Percentiles rank a stretch among this genome's conserved stretches.
Evolutionary conservation across 1,140 invertebrate species (phyloP).

Genomic region (Orchestia grillus): DNA sequence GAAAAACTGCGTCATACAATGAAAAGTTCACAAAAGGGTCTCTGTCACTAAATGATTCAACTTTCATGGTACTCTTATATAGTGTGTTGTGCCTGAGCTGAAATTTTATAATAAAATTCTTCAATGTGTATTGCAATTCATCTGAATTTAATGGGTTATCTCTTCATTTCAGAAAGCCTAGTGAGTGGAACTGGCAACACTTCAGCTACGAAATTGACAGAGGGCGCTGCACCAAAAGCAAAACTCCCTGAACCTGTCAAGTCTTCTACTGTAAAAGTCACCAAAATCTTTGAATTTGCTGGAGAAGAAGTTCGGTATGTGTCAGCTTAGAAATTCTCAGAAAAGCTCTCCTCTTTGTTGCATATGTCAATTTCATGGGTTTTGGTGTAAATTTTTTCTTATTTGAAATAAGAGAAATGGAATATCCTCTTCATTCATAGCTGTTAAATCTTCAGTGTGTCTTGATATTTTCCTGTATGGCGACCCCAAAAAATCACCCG

Average conservation of each 20-base stretch:
- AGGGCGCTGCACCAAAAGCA: neutral
- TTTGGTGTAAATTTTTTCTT: too few species aligned
- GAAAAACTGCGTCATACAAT: too few species aligned
- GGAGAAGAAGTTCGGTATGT: constrained; percentile 67
- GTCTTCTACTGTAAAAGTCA: constrained; percentile 62
- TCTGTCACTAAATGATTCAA: too few species aligned
- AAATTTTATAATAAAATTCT: too few species aligned
- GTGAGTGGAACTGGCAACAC: neutral
- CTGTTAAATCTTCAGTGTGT: too few species aligned
- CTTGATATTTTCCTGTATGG: too few species aligned
- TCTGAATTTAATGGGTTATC: neutral
- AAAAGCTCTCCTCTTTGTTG: neutral
- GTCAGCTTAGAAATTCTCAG: neutral
- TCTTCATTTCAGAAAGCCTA: neutral
- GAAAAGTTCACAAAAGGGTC: too few species aligned
- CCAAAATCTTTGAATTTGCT: constrained; percentile 66
- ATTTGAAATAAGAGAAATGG: too few species aligned
- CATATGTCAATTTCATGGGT: neutral
- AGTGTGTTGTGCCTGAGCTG: neutral
- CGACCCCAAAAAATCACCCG: too few species aligned
- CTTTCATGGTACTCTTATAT: neutral
- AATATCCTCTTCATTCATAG: too few species aligned
- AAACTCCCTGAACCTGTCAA: neutral
- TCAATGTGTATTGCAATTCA: too few species aligned
- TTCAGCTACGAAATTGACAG: neutral